Evolutionary conservation across 2,888 invertebrate species (phyloP).

Genomic region (Halictus quadricinctus): DNA sequence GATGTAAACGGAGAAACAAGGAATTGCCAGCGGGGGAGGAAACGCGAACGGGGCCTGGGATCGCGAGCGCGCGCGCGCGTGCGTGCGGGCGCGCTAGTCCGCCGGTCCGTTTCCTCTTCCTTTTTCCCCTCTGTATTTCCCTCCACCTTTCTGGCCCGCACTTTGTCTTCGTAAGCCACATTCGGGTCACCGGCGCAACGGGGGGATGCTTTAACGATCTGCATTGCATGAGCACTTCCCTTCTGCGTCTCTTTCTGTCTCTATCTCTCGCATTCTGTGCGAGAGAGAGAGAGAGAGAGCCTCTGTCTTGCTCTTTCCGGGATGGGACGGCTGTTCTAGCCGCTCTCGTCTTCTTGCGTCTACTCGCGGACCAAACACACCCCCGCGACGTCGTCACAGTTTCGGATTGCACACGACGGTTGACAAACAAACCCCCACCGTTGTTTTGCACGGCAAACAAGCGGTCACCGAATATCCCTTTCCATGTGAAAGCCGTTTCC

Average conservation of each 20-base stretch:
- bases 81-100: conserved; percentile 9
- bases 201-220: conserved; percentile 73
- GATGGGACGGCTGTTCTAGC: conserved; percentile 4
- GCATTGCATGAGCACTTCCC: conserved; percentile 73
- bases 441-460: conserved; percentile 73
- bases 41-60: conserved; percentile 51
- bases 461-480: conserved; percentile 65
- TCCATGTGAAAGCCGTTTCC: conserved; percentile 32
- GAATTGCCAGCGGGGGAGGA: conserved; percentile 58
- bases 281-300: background rate
- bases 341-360: conserved; percentile 22
- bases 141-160: conserved; percentile 50
- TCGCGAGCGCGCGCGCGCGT: background rate
- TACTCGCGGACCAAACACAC: conserved; percentile 31
- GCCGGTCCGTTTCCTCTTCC: conserved; percentile 51
- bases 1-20: conserved; percentile 58
- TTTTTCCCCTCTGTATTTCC: conserved; percentile 49
- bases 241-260: conserved; percentile 13
- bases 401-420: conserved; percentile 56
- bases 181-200: conserved; percentile 71
- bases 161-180: conserved; percentile 71
- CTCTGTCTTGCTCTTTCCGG: background rate
- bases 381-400: conserved; percentile 46
- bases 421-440: conserved; percentile 60
- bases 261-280: background rate